Evolutionary conservation across 2,113 vertebrate genomes (phyloP), one percentile per base, ranked within the genome.

Genomic region (Microcebus tavaratra): DNA sequence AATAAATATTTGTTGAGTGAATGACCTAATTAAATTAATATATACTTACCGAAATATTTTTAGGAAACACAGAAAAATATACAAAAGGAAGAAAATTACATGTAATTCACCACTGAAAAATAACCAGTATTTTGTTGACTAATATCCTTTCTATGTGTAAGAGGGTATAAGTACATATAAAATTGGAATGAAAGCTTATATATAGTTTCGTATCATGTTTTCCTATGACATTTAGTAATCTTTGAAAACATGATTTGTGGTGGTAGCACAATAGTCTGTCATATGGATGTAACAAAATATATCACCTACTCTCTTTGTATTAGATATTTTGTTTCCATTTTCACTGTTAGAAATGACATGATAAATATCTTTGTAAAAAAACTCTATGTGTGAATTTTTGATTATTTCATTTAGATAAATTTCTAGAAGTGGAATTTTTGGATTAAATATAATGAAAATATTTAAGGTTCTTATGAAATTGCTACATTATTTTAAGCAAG

Each of bases 341-440:
- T 88, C 5, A 87, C 25, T 90, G 5, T 88, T 88, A 75, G 34
- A 39, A 96, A n/a, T 70, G 84, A 27, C 8, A 90, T 94, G 53
- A 81, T 90, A 85, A 39, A 36, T 0, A 70, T 53, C 50, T 88
- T 80, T 55, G 31, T 75, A 72, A 45, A n/a, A 79, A n/a, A 63
- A 68, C 57, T 1, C 50, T 86, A 57, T 70, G 13, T 17, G 11
- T 81, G 29, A 94, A 81, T 85, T n/a, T 94, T 27, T 93, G 65
- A 78, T 81, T 96, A 92, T 95, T 96, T 96, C 23, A 95, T 72
- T 84, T 96, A 63, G 9, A 94, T 85, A 81, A 34, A 94, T 92
- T 84, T 96, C 45, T 95, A 82, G 29, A 91, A 84, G 39, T 93
- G 3, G 18, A 75, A 75, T 45, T 96, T 88, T 76, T 73, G 1